Conservation (phyloP, 2,113 vertebrate genomes). For the Psammodynastes pulverulentus region DNA sequence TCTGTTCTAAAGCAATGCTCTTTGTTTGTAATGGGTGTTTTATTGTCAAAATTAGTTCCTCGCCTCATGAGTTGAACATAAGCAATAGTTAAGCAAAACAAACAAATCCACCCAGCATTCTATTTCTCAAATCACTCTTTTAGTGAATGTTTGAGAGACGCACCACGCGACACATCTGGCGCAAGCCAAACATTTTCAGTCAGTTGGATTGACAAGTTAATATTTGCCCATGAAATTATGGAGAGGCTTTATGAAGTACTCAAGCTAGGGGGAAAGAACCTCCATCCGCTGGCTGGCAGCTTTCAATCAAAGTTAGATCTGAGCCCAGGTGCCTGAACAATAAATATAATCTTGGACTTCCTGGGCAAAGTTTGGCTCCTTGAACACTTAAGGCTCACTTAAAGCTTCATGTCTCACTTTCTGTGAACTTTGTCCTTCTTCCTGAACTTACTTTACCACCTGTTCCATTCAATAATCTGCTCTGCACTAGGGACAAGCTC, state of each 20-base stretch:
- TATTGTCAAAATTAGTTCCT: slow-evolving; percentile 18
- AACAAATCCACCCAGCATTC: slow-evolving; percentile 63
- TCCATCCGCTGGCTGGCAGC: not conserved
- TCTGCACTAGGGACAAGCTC: not conserved
- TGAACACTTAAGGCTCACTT: not conserved
- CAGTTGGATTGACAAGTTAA: slow-evolving; percentile 69
- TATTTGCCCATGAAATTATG: slow-evolving; percentile 72
- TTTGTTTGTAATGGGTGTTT: slow-evolving; percentile 17
- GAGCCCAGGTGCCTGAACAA: not conserved
- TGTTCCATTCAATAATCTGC: not conserved
- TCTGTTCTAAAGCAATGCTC: not conserved
- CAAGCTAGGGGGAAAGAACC: not conserved
- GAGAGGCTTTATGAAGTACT: slow-evolving; percentile 38
- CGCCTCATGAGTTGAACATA: slow-evolving; percentile 31
- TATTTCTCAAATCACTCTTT: slow-evolving; percentile 79
- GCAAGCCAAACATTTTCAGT: slow-evolving; percentile 81
- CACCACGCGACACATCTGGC: slow-evolving; percentile 71
- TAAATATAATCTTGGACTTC: slow-evolving; percentile 5
- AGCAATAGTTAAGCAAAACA: slow-evolving; percentile 43
- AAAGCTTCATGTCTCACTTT: not conserved
- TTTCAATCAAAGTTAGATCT: slow-evolving; percentile 22
- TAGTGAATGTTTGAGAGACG: slow-evolving; percentile 74
- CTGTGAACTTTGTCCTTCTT: not conserved
- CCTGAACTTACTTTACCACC: not conserved
- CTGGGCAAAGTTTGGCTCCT: not conserved